Conservation (phyloP, 2,797 vertebrate genomes). For the Alca torda region DNA sequence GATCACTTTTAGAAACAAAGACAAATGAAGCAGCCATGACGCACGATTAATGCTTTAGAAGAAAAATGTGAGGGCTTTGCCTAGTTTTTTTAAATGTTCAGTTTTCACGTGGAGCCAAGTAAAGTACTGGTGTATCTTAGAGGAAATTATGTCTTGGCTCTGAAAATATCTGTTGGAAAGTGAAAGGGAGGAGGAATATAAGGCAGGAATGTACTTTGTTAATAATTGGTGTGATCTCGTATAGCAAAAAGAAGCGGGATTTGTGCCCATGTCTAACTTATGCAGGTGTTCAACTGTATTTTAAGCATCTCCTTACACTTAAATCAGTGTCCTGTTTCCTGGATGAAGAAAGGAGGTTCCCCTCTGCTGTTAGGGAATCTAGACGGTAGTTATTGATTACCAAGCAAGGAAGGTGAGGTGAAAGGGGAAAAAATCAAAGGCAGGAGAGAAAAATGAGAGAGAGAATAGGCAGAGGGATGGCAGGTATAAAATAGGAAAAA, state of each 20-base stretch:
- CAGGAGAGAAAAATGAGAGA: background rate
- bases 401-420: background rate
- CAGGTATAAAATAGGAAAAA: background rate
- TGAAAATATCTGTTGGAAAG: background rate
- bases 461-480: background rate
- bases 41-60: background rate
- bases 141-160: background rate
- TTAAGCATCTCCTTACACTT: background rate
- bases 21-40: background rate
- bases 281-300: background rate
- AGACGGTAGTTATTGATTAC: background rate
- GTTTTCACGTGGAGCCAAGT: background rate
- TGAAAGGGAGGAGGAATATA: background rate
- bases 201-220: background rate
- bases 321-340: background rate
- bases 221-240: background rate
- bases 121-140: background rate
- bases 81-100: background rate
- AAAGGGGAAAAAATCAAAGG: background rate
- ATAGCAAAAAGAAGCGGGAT: background rate
- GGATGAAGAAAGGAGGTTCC: background rate
- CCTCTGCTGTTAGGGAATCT: background rate
- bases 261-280: background rate
- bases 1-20: background rate
- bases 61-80: background rate